These are phyloP conservation scores for Pseudopipra pipra DNA, from an alignment of 2,113 vertebrate species.

Conservation along the genomic window DNA sequence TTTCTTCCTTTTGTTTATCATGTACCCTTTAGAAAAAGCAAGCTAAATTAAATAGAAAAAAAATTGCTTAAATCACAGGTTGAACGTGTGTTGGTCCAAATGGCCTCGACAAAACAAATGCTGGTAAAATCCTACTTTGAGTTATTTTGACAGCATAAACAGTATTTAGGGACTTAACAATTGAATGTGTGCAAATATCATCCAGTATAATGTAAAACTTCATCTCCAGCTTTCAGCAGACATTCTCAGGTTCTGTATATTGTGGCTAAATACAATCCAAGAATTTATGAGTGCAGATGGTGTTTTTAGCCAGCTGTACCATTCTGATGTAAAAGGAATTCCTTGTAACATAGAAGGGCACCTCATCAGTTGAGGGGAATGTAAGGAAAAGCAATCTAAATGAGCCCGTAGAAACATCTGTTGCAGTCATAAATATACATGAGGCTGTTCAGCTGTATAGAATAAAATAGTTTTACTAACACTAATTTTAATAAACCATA, in stretches of 20 bases:
- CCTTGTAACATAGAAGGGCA: conserved; percentile 53
- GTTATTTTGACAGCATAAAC: background rate
- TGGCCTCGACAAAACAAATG: background rate
- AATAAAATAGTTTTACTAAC: conserved; percentile 63
- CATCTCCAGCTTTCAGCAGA: conserved; percentile 7
- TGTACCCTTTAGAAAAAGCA: background rate
- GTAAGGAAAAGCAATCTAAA: conserved; percentile 32
- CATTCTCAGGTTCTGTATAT: conserved; percentile 6
- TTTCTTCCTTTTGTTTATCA: background rate
- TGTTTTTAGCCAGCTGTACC: conserved; percentile 55
- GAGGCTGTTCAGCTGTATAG: conserved; percentile 50
- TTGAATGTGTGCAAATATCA: background rate
- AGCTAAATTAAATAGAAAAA: background rate
- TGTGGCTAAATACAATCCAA: conserved; percentile 22
- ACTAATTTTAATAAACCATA: conserved; percentile 58
- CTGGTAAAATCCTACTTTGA: background rate
- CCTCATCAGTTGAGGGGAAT: conserved; percentile 63
- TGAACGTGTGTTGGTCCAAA: background rate
- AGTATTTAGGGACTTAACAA: background rate
- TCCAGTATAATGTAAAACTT: background rate
- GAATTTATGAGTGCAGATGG: conserved; percentile 53
- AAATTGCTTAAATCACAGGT: background rate
- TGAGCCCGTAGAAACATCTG: conserved; percentile 64
- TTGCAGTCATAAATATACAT: conserved; percentile 61
- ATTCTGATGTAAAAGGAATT: conserved; percentile 63